Evolutionary conservation across 1,140 invertebrate species (phyloP).

Genomic region (Daktulosphaira vitifoliae): DNA sequence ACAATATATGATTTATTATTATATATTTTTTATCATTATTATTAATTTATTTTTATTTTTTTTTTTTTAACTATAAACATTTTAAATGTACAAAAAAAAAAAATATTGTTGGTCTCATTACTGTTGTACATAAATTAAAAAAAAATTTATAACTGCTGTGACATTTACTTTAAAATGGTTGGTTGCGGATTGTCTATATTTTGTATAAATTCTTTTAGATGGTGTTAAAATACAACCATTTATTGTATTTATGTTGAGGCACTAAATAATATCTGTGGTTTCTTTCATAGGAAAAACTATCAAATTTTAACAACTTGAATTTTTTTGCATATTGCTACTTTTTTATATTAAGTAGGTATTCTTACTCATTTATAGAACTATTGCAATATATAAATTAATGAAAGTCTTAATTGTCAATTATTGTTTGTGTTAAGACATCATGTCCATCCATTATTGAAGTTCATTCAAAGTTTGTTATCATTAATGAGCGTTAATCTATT

Average conservation of each 20-base stretch:
- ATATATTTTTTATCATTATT: too few relatives aligned
- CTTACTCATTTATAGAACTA: too few relatives aligned
- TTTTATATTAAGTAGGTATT: too few relatives aligned
- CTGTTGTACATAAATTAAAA: neutral
- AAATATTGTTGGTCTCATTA: conserved; percentile 22
- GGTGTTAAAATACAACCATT: neutral
- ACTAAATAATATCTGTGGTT: neutral
- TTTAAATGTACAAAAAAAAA: neutral
- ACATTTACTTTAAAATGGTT: neutral
- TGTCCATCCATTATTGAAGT: too few relatives aligned
- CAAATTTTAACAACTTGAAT: too few relatives aligned
- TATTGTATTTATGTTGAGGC: neutral
- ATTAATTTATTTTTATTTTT: neutral
- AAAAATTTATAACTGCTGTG: neutral
- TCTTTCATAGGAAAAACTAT: neutral
- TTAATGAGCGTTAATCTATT: too few relatives aligned
- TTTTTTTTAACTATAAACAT: neutral
- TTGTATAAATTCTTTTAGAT: neutral
- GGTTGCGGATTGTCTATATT: neutral
- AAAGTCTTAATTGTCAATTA: too few relatives aligned
- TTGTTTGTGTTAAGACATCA: too few relatives aligned
- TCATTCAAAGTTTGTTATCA: too few relatives aligned
- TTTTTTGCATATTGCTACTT: too few relatives aligned
- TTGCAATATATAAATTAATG: too few relatives aligned
- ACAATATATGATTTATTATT: neutral